A percentile compares a stretch with the other conserved stretches of the same genome.
phyloP scores from a whole-genome alignment of 2,888 invertebrate genomes.

The Trisateles emortualis region DNA sequence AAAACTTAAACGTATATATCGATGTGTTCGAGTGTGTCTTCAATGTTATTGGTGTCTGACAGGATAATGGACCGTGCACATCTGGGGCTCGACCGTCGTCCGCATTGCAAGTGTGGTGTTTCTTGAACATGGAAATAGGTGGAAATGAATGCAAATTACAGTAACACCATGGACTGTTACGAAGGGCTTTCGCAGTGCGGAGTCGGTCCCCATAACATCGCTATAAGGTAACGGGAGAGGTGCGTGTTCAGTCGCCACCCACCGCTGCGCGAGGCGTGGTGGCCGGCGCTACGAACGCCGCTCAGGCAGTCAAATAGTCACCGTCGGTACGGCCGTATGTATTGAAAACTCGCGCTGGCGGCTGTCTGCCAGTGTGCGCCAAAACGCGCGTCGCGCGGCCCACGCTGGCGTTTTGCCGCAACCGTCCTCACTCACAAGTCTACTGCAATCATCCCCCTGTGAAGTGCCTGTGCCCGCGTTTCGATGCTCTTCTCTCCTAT shows the following conservation, averaged over 20 bases:
- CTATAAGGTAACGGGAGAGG: constrained; percentile 86
- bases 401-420: constrained; percentile 66
- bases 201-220: constrained; percentile 82
- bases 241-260: constrained; percentile 81
- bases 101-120: constrained; percentile 31
- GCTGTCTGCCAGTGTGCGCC: constrained; percentile 78
- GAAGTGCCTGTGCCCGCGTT: constrained; percentile 76
- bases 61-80: constrained; percentile 29
- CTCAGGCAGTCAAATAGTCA: constrained; percentile 81
- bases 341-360: constrained; percentile 71
- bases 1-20: constrained; percentile 27
- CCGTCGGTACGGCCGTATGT: constrained; percentile 77
- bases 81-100: constrained; percentile 21
- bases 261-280: constrained; percentile 81
- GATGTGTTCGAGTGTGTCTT: constrained; percentile 28
- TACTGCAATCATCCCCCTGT: constrained; percentile 54
- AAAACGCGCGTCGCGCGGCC: constrained; percentile 74
- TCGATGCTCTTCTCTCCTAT: constrained; percentile 85
- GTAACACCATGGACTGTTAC: constrained; percentile 53
- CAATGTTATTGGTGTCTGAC: constrained; percentile 28
- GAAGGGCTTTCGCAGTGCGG: constrained; percentile 76
- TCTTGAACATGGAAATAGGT: constrained; percentile 46
- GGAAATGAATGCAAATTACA: constrained; percentile 60
- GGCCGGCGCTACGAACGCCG: constrained; percentile 67
- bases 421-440: constrained; percentile 49